Conservation (phyloP, 1,140 invertebrate genomes). For the Diorhabda elongata region DNA sequence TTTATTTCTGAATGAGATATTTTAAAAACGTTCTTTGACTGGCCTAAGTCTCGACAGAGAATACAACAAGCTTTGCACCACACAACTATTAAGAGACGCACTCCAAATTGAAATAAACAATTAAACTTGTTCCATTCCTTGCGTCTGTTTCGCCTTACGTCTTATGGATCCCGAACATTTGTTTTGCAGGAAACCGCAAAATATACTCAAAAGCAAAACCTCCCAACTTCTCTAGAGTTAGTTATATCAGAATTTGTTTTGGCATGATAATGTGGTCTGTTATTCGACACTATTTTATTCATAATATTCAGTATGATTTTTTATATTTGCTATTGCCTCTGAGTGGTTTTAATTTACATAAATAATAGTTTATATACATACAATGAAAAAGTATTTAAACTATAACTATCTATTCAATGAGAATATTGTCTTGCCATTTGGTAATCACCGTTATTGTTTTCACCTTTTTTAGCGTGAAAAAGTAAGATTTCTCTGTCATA, state of each 20-base stretch:
- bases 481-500: too few species aligned
- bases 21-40: neutral
- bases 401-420: too few species aligned
- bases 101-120: slow-evolving; percentile 42
- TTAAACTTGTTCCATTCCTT: slow-evolving; percentile 37
- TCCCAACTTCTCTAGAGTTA: neutral
- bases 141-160: slow-evolving; percentile 9
- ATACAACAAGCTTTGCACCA: slow-evolving; percentile 19
- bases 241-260: slow-evolving; percentile 1
- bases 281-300: neutral
- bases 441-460: too few species aligned
- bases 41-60: neutral
- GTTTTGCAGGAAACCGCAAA: slow-evolving; percentile 14
- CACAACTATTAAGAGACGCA: slow-evolving; percentile 39
- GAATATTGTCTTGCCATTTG: too few species aligned
- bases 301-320: too few species aligned
- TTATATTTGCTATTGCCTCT: too few species aligned
- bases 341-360: too few species aligned
- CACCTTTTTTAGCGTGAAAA: too few species aligned
- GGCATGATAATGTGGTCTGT: neutral
- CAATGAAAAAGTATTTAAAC: too few species aligned
- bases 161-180: slow-evolving; percentile 6
- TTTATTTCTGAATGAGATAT: too few species aligned
- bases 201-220: slow-evolving; percentile 14
- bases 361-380: too few species aligned